A percentile compares a stretch with the other conserved stretches of the same genome.
These are phyloP conservation scores for Hiodon tergisus DNA, from an alignment of 2,113 vertebrate species.

Conservation along the genomic window DNA sequence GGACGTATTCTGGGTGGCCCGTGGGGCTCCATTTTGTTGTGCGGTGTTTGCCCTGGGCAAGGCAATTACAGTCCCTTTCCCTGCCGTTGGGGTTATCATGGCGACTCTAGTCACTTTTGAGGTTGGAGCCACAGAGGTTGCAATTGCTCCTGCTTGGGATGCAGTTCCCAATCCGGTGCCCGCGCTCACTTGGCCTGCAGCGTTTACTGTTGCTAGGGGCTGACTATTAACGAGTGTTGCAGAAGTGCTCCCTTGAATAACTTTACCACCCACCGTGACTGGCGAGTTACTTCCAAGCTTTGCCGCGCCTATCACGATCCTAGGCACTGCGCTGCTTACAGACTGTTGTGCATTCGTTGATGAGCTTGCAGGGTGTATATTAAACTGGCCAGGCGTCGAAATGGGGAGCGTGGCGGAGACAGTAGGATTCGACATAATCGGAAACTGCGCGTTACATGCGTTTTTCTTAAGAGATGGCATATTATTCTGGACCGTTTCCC, in stretches of 20 bases:
- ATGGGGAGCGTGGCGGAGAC: neutral
- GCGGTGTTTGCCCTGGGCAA: constrained; percentile 51
- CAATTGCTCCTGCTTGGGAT: constrained; percentile 10
- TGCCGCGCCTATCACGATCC: neutral
- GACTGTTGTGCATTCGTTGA: neutral
- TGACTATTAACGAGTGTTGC: neutral
- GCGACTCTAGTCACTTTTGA: constrained; percentile 34
- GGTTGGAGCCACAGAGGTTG: constrained; percentile 25
- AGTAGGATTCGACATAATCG: neutral
- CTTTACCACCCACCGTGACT: neutral
- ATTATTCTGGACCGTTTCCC: neutral
- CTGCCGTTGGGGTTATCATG: constrained; percentile 36
- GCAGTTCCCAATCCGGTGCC: constrained; percentile 17
- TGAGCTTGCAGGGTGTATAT: neutral
- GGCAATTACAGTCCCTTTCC: constrained; percentile 47
- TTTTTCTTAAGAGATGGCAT: neutral
- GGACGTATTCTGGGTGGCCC: constrained; percentile 48
- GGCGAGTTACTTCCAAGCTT: neutral
- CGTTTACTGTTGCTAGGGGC: constrained; percentile 10
- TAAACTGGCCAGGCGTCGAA: neutral
- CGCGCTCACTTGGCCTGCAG: neutral
- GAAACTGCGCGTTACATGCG: neutral
- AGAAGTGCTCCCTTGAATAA: constrained; percentile 7
- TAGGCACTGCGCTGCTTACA: neutral
- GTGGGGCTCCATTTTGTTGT: constrained; percentile 48